Evolutionary conservation across 2,113 vertebrate species (phyloP), one percentile per base, ranked within the genome.

Genomic region (Telmatochromis brachygnathus): DNA sequence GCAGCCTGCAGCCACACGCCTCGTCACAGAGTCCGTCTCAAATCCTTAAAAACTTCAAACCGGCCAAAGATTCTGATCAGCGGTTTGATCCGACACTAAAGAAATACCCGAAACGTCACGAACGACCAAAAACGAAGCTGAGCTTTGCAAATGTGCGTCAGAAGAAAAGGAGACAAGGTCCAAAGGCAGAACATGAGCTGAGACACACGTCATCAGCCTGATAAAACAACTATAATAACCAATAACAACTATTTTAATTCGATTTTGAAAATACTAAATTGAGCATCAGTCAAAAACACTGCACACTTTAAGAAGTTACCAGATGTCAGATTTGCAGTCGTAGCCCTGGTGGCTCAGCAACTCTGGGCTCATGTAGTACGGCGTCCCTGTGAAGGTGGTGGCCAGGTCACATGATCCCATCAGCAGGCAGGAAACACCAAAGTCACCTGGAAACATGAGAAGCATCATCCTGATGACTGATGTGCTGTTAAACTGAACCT

Each of bases 281-380:
- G 7, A 39, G 19, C 19, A 37, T 1, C 19, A 0, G 35, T 70
- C 33, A 68, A 4, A 39, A 68, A 33, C 42, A 14, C 42, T 45
- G 42, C 12, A 49, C 6, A n/a, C 42, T n/a, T 28, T 42, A 6
- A 39, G 1, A 6, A 1, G 13, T 92, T 65, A 98, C 97, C 98
- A 98, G 88, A 98, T 97, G 92, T 98, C 97, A 5, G 97, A 98
- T 93, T 98, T 98, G 81, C 96, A 97, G 89, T 97, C 91, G 8
- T 96, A 98, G 23, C 97, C 97, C 85, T 96, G 97, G 84, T 98
- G 97, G 83, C 96, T 97, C 91, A 98, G 92, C 21, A 95, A 96
- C 88, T 98, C 98, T 1, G 97, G 98, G 80, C 97, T 98, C 98
- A 98, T 98, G 75, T 97, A 98, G 86, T 97, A 96, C 2, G 96